Evolutionary conservation across 2,888 invertebrate species (phyloP).

Genomic region (Andrena camellia): DNA sequence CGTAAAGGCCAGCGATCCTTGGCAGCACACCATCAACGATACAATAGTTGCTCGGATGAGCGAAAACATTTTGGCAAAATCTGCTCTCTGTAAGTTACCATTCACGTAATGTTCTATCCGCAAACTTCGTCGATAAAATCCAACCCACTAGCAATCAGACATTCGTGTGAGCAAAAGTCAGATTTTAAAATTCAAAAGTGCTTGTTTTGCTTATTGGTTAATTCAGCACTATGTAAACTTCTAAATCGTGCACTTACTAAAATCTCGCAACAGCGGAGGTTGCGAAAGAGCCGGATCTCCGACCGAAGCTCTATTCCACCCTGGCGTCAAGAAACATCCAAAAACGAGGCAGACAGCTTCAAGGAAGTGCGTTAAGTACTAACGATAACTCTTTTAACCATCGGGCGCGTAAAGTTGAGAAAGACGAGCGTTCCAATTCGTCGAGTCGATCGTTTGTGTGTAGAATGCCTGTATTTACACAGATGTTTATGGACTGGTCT

Average conservation of each 20-base stretch:
- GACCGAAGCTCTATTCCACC: constrained; percentile 44
- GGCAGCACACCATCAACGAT: constrained; percentile 65
- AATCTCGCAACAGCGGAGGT: constrained; percentile 14
- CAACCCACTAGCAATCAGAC: too few relatives aligned
- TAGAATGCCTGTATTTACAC: background rate
- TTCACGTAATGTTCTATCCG: background rate
- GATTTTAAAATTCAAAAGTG: too few relatives aligned
- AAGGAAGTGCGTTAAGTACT: constrained; percentile 19
- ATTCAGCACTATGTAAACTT: too few relatives aligned
- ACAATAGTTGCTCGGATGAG: constrained; percentile 63
- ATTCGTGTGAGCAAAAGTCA: too few relatives aligned
- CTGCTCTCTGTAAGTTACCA: constrained; percentile 53
- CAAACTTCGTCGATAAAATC: background rate
- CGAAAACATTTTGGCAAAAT: constrained; percentile 45
- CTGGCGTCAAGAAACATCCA: constrained; percentile 17
- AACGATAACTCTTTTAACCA: background rate
- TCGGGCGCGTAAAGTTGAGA: too few relatives aligned
- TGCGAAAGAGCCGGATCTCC: constrained; percentile 20
- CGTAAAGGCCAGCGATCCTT: constrained; percentile 70
- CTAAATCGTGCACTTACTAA: background rate
- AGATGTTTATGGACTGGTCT: constrained; percentile 49
- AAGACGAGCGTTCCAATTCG: too few relatives aligned
- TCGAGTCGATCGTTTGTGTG: background rate
- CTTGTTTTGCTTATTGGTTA: too few relatives aligned
- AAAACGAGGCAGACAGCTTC: background rate